Base-by-base conservation (phyloP, 1,140 invertebrate genomes). In the Drosophila subobscura region DNA sequence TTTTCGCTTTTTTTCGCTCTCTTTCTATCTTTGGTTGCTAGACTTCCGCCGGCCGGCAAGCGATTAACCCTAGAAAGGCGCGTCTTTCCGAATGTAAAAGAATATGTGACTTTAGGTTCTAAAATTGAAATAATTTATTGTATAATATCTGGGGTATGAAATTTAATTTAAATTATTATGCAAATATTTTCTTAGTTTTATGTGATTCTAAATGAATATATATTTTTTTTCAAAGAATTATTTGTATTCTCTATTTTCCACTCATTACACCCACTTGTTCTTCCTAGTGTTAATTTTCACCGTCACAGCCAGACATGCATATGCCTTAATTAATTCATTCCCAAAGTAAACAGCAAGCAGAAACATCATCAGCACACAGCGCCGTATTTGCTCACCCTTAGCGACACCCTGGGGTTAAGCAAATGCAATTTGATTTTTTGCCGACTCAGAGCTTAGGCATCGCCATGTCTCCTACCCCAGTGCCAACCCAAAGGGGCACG, bases 41-140 rank as follows among this genome's bases (percentile, higher is more conserved):
- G 47, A 50, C 45, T 29, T 33, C 42, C 1, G 40, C 25, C 65
- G 46, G 51, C 55, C 58, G 64, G 54, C 57, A 33, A 42, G 29
- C 20, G 52, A 49, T 85, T 80, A 77, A 75, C 59, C 63, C 63
- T 25, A 68, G 67, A 83, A 79, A 79, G 56, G 25, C 52, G 8
- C 33, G 33, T 14, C 27, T 20, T 37, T 20, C 16, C 16, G 16
- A 20, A 20, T 5, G 23, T 33, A 44, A n/a, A n/a, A n/a, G n/a
- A n/a, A n/a, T n/a, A n/a, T n/a, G 27, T 45, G 27, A 23, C 41
- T 54, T n/a, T 46, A n/a, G 41, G 42, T 27, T 5, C 5, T 27
- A 2, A 2, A 33, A 14, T 2, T 37, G 5, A 5, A 6, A 27
- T 27, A 27, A 27, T 6, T 27, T 5, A 5, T 6, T 27, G 2